Evolutionary conservation across 2,797 vertebrate species (phyloP), one percentile per base, ranked within the genome.

Genomic region (Helostoma temminkii): DNA sequence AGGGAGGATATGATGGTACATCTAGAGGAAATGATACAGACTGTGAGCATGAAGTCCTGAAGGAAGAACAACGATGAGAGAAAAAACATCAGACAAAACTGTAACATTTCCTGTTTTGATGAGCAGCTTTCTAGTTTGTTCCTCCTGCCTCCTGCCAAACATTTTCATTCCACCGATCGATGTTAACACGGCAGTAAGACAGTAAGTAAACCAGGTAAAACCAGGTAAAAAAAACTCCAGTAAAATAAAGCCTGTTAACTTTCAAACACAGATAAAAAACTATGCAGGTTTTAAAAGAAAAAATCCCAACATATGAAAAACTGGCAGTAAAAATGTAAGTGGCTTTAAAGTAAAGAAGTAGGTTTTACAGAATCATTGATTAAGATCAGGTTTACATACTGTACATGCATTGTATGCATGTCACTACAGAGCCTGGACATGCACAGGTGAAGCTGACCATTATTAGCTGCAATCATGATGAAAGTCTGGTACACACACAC

Each of bases 1-100:
- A 94, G 1, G 91, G 91, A n/a, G 93, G 93, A 73, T 92, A 94
- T 1, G 92, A 92, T 24, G 94, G 78, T 63, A 93, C 78, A 65
- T 93, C 93, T 94, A 61, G 48, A 79, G 55, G 43, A 43, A 62
- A 71, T 0, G 19, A 84, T 0, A 78, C 36, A 86, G 30, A 76
- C 36, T 24, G 71, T 78, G 19, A 89, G 25, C 39, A 64, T 39
- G 1, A 69, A 60, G 58, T 58, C 45, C 8, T 37, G 55, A 43
- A 58, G 50, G 54, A 5, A 37, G 54, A 45, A 1, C 32, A 68
- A 32, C 0, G 0, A 62, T 12, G 19, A 36, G 24, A 50, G 9
- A 66, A 15, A 16, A 36, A 24, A n/a, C 0, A 15, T 46, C 5
- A 61, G 8, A 42, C 25, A 14, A n/a, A 43, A 14, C 16, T 19